Conservation (phyloP, 2,888 invertebrate genomes). For the Heliconius ismenius region DNA sequence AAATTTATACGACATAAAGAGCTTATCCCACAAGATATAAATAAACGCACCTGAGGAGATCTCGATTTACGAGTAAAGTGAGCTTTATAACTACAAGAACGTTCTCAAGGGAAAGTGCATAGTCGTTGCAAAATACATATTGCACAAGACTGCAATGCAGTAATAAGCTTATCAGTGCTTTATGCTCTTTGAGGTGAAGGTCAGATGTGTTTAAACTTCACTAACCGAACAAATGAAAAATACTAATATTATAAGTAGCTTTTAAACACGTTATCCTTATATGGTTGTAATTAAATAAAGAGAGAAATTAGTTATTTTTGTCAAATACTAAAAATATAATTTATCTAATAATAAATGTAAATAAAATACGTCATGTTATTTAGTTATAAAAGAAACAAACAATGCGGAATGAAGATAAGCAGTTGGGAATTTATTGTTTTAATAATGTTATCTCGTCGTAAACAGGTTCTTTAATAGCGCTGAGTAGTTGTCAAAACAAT, state of each 20-base stretch:
- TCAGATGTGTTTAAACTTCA: conserved; percentile 35
- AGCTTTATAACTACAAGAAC: conserved; percentile 30
- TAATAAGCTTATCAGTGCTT: conserved; percentile 44
- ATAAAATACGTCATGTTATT: background rate
- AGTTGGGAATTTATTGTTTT: conserved; percentile 29
- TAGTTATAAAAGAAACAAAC: conserved; percentile 24
- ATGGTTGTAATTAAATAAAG: no score
- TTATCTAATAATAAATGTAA: conserved; percentile 9
- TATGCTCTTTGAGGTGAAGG: conserved; percentile 41
- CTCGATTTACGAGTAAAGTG: conserved; percentile 31
- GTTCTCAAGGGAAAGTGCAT: conserved; percentile 43
- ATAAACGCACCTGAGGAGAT: conserved; percentile 34
- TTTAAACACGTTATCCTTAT: conserved; percentile 16
- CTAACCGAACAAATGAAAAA: conserved; percentile 15
- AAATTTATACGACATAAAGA: conserved; percentile 5
- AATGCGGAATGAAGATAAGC: conserved; percentile 26
- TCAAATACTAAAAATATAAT: background rate
- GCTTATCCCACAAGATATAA: conserved; percentile 26
- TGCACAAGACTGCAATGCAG: conserved; percentile 46
- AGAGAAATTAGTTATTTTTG: background rate
- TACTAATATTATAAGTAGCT: background rate
- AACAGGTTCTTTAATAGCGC: conserved; percentile 35
- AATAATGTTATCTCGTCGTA: conserved; percentile 28
- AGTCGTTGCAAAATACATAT: conserved; percentile 41
- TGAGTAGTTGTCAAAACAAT: conserved; percentile 33